Base-by-base conservation (phyloP, 2,888 invertebrate species). In the Eugnorisma glareosa region DNA sequence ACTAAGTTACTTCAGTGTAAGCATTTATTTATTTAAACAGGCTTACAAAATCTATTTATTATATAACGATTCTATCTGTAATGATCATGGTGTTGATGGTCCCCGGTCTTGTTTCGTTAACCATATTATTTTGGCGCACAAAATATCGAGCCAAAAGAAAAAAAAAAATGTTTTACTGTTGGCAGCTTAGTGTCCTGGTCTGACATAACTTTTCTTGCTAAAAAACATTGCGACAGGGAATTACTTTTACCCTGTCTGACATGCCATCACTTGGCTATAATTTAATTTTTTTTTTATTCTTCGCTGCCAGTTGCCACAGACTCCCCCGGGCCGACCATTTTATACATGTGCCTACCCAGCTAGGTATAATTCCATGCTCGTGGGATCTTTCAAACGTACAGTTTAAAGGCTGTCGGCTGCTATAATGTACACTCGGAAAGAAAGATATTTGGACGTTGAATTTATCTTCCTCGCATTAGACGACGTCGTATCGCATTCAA, bases 391-490 rank as follows among this genome's bases (percentile, higher is more conserved):
- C 61, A 59, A 72, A 78, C 45, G 61, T 61, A 66, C 71, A 74
- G 67, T 85, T 87, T 87, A 82, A 80, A 82, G 40, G 69, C 57
- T 79, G 73, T 67, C 70, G 63, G 21, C 63, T 74, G 51, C 63
- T 74, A 63, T 79, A 83, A 68, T 80, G 73, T 88, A 71, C 68
- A 64, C 45, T 67, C 61, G 61, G 15, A 75, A 83, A 81, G 73
- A 81, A 75, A 79, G 59, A 76, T 74, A 81, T 76, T 77, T 77
- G 69, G 77, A 77, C 71, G 76, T 74, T 75, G 61, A 83, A 89
- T 88, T 83, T 89, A 82, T 89, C 85, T 89, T 84, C 70, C 59
- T 86, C 85, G 81, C 77, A 85, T 88, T 88, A 88, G 78, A 61
- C 79, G 84, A 79, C 73, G 83, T 86, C 86, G 79, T 78, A 68